Base-by-base conservation (phyloP, 1,140 invertebrate species). In the Eciton burchellii region DNA sequence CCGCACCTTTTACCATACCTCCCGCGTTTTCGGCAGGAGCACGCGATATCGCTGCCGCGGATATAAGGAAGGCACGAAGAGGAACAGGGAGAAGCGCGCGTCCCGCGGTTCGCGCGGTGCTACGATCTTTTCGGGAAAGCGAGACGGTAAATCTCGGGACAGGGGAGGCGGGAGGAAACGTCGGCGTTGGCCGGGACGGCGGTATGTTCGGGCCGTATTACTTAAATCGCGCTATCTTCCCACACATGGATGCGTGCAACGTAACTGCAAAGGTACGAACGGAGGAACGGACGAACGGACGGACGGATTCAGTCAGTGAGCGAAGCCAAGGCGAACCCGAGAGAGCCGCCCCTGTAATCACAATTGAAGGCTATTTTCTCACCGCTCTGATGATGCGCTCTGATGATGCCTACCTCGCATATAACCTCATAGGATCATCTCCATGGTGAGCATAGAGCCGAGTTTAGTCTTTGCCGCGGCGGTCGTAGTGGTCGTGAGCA, bases 341-440 rank as follows among this genome's bases (percentile, higher is more conserved):
- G n/a, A n/a, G n/a, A 88, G 93, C 93, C 93, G 93, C 92, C 93
- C 91, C 93, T 94, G 92, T 94, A 94, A 94, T 94, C 93, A 94
- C 92, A 94, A 94, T 93, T 94, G 93, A 93, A 94, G 93, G 93
- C 92, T 93, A 94, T 94, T 94, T 94, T 94, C 93, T 94, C 93
- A 94, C 93, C 93, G 93, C 92, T 94, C 92, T 93, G 92, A 94
- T 94, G 92, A 94, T 94, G 92, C 90, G 83, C 90, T 92, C 88
- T 89, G 89, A 91, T 90, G 89, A 91, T 91, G 86, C 89, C 86
- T 87, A 84, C 86, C 84, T 85, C 88, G 84, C 85, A 87, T 92
- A 93, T 92, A 92, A 93, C 92, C 92, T 93, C 92, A 88, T 91
- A 92, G 91, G 90, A 93, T 93, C 91, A 92, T 93, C 91, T 91